Evolutionary conservation across 2,113 vertebrate genomes (phyloP).

Genomic region (Anhinga rufa): DNA sequence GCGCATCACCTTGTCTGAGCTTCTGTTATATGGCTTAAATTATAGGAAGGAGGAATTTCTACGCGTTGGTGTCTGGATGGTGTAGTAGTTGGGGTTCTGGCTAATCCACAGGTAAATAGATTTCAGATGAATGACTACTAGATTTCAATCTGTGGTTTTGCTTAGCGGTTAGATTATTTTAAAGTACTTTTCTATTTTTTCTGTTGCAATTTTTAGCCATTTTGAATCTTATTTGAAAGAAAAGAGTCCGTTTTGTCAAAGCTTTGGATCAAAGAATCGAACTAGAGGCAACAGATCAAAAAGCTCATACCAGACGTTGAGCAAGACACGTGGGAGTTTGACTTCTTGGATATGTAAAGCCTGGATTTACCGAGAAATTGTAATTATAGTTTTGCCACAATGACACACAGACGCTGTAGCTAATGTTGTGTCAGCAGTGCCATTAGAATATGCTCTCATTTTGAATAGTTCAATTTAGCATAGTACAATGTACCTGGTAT

Average conservation of each 20-base stretch:
- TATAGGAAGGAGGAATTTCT: background rate
- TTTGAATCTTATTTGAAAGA: conserved; percentile 25
- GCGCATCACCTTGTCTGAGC: background rate
- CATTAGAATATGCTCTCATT: conserved; percentile 17
- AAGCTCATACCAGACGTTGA: conserved; percentile 13
- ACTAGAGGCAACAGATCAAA: conserved; percentile 36
- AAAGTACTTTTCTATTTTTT: background rate
- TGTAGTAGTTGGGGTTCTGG: background rate
- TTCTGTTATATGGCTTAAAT: background rate
- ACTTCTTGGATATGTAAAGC: conserved; percentile 39
- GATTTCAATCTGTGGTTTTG: background rate
- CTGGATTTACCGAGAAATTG: conserved; percentile 26
- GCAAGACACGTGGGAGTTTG: conserved; percentile 43
- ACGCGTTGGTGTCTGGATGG: background rate
- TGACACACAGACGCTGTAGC: conserved; percentile 2
- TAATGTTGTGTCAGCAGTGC: conserved; percentile 51
- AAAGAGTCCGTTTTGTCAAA: conserved; percentile 24
- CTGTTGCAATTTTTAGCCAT: background rate
- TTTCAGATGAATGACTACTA: background rate
- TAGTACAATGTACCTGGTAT: background rate
- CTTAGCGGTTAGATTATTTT: background rate
- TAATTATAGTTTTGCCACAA: conserved; percentile 57
- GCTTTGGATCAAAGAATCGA: conserved; percentile 41
- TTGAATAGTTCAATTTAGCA: conserved; percentile 19
- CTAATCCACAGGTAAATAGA: background rate